Conservation (phyloP, 2,888 invertebrate species). For the Parthenolecanium corni region DNA sequence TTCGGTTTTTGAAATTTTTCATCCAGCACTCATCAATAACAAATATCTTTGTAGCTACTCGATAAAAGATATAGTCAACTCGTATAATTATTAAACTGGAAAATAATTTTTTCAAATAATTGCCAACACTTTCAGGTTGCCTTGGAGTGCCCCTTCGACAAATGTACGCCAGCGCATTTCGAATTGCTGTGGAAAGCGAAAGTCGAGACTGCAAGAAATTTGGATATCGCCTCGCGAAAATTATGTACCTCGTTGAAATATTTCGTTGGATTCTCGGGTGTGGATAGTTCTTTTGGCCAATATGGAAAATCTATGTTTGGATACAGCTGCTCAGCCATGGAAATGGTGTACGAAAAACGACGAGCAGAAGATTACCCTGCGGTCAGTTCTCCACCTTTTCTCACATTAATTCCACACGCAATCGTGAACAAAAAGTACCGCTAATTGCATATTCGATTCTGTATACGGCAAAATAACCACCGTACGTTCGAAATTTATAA, state of each 20-base stretch:
- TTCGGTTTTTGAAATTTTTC: too few relatives aligned
- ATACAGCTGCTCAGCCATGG: constrained; percentile 13
- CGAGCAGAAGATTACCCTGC: constrained; percentile 5
- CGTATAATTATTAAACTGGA: too few relatives aligned
- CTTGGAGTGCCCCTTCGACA: neutral
- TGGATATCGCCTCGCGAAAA: constrained; percentile 27
- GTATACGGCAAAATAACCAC: too few relatives aligned
- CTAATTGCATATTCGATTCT: too few relatives aligned
- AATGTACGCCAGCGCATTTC: constrained; percentile 24
- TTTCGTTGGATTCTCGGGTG: constrained; percentile 27
- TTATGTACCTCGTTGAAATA: constrained; percentile 24
- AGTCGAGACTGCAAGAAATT: constrained; percentile 21
- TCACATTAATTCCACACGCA: neutral
- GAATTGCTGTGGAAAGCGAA: constrained; percentile 13
- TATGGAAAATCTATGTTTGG: neutral
- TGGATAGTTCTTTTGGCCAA: neutral
- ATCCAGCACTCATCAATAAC: too few relatives aligned
- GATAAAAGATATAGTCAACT: too few relatives aligned
- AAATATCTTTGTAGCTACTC: too few relatives aligned
- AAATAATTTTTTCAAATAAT: too few relatives aligned
- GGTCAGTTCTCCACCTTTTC: neutral
- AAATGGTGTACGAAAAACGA: neutral
- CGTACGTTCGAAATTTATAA: too few relatives aligned
- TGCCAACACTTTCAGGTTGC: constrained; percentile 26
- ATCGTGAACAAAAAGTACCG: too few relatives aligned